Conservation (phyloP, 2,888 invertebrate species). For the Microdon myrmicae region DNA sequence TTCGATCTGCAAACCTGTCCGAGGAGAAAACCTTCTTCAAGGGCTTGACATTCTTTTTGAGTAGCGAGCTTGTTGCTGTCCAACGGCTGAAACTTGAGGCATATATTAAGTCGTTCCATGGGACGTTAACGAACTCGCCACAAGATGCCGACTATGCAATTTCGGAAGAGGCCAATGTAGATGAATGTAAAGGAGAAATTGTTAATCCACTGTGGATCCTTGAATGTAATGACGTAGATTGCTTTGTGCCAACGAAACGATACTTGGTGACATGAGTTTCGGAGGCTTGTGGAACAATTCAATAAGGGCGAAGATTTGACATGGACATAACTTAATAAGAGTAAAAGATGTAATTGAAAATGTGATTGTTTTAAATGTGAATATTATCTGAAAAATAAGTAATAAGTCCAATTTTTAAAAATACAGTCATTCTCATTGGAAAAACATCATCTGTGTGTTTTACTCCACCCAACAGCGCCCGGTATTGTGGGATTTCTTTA, state of each 20-base stretch:
- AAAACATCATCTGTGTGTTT: too few relatives aligned
- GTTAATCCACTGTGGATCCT: slow-evolving; percentile 55
- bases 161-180: slow-evolving; percentile 9
- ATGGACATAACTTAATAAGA: too few relatives aligned
- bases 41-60: slow-evolving; percentile 51
- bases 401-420: too few relatives aligned
- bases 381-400: too few relatives aligned
- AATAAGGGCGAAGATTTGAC: too few relatives aligned
- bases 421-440: too few relatives aligned
- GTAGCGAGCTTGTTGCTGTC: slow-evolving; percentile 42
- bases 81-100: slow-evolving; percentile 52
- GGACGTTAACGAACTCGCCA: slow-evolving; percentile 26
- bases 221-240: slow-evolving; percentile 55
- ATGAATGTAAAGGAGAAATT: slow-evolving; percentile 42
- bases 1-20: slow-evolving; percentile 17
- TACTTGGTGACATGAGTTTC: too few relatives aligned
- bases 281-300: too few relatives aligned
- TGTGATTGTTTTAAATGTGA: too few relatives aligned
- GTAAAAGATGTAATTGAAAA: too few relatives aligned
- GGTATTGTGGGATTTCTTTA: too few relatives aligned
- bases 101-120: slow-evolving; percentile 47
- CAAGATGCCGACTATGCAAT: slow-evolving; percentile 50
- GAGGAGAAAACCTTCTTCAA: slow-evolving; percentile 43
- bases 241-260: slow-evolving; percentile 54
- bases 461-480: too few relatives aligned